Base-by-base conservation (phyloP, 2,888 invertebrate species). In the Sarcophaga variegata region DNA sequence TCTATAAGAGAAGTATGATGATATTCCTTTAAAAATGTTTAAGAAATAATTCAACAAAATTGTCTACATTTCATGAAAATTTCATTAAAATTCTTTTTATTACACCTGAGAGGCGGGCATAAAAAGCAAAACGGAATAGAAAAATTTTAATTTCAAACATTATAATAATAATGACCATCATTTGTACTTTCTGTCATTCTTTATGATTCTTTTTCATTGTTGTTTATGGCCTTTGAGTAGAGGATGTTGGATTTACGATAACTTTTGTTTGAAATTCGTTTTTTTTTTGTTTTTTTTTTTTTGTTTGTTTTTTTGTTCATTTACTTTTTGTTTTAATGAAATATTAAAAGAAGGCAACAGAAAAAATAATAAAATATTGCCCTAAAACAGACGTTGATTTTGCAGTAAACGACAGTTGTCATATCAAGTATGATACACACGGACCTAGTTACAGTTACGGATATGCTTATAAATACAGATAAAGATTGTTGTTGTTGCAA, bases 381-480 rank as follows among this genome's bases (percentile, higher is more conserved):
- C 49, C 4, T 64, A 72, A 14, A 76, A 76, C 66, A 79, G 83
- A 74, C 63, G 63, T 82, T 76, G 62, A 12, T 66, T 77, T 64
- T 70, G 67, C 62, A 67, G 67, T 77, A 85, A 74, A 72, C 22
- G 64, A 78, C 69, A 85, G 75, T 82, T 85, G 66, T 85, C 66
- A 82, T 77, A 81, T 71, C 71, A 63, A 54, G 67, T 10, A 62
- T 77, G 66, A 59, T 66, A 78, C 14, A 54, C 25, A 82, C 14
- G 47, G 20, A 74, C 47, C 67, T 27, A 45, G 4, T 59, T n/a
- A 70, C 37, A 8, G 37, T 37, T 10, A 37, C 54, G 14, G 54
- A 54, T 54, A 54, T 17, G 2, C 17, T 54, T 54, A 17, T 54
- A 17, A 17, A 54, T 14, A 54, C 54, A 54, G 54, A 54, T 54